These are phyloP conservation scores for Rhyacichthys aspro DNA, from an alignment of 2,797 vertebrate genomes.

Conservation along the genomic window DNA sequence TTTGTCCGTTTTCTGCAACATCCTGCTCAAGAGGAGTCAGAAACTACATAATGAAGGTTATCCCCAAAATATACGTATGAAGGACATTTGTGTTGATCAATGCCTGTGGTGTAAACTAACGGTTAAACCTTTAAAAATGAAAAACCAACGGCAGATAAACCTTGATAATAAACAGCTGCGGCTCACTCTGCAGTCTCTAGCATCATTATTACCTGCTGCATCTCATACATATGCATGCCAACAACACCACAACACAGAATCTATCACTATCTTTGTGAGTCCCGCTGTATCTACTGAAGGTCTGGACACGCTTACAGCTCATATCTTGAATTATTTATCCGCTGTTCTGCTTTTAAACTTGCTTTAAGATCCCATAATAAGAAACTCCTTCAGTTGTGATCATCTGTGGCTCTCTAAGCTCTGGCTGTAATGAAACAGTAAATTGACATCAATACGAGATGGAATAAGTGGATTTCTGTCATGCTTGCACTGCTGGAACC, in stretches of 20 bases:
- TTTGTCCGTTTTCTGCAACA: no score
- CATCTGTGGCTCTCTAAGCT: constrained; percentile 51
- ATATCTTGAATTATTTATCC: constrained; percentile 60
- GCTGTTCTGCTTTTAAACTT: constrained; percentile 31
- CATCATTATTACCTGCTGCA: constrained; percentile 33
- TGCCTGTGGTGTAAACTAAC: not conserved
- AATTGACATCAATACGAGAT: constrained; percentile 68
- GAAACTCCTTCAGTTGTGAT: constrained; percentile 55
- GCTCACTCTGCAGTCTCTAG: constrained; percentile 14
- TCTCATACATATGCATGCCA: constrained; percentile 56
- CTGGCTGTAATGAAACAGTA: constrained; percentile 67
- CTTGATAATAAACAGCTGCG: not conserved
- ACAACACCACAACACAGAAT: constrained; percentile 38
- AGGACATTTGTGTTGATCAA: not conserved
- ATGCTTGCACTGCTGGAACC: constrained; percentile 55
- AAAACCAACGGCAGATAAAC: not conserved
- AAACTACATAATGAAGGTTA: no score
- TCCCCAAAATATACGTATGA: no score
- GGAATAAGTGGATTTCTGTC: constrained; percentile 74
- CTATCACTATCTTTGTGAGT: constrained; percentile 31
- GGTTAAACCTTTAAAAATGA: not conserved
- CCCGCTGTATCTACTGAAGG: constrained; percentile 25
- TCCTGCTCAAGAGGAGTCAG: no score
- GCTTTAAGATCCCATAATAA: constrained; percentile 61
- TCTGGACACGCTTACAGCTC: constrained; percentile 29